Evolutionary conservation across 2,797 vertebrate genomes (phyloP).

Genomic region (Paedocypris micromegethes): DNA sequence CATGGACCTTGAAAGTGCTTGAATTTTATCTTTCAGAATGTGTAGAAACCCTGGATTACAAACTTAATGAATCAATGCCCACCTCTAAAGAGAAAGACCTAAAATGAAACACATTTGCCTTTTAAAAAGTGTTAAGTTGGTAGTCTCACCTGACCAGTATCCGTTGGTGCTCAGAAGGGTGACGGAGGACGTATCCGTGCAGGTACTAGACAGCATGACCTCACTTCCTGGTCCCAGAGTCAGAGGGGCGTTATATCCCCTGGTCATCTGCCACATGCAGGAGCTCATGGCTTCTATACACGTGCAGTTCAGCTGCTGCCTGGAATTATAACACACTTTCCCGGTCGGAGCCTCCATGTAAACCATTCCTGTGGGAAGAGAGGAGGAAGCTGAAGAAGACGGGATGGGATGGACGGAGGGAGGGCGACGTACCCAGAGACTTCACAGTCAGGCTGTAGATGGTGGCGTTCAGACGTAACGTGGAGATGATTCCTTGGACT

Average conservation of each 20-base stretch:
- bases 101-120: no score
- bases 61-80: no score
- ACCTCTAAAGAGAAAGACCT: no score
- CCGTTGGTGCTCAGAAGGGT: constrained; percentile 23
- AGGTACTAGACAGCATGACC: constrained; percentile 29
- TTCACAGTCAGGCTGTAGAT: constrained; percentile 36
- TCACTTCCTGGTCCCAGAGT: constrained; percentile 51
- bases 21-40: no score
- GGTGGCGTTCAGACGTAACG: fast-evolving
- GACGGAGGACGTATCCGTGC: constrained; percentile 20
- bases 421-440: constrained; percentile 51
- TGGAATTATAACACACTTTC: constrained; percentile 41
- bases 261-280: constrained; percentile 50
- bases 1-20: no score
- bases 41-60: no score
- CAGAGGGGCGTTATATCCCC: fast-evolving
- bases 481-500: constrained; percentile 34
- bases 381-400: background rate
- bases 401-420: background rate
- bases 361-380: constrained; percentile 55
- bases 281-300: constrained; percentile 32
- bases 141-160: constrained; percentile 40
- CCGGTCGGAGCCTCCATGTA: constrained; percentile 18
- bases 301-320: constrained; percentile 42
- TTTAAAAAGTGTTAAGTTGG: no score